Base-by-base conservation (phyloP, 2,888 invertebrate genomes). In the Trissolcus brochymenae region DNA sequence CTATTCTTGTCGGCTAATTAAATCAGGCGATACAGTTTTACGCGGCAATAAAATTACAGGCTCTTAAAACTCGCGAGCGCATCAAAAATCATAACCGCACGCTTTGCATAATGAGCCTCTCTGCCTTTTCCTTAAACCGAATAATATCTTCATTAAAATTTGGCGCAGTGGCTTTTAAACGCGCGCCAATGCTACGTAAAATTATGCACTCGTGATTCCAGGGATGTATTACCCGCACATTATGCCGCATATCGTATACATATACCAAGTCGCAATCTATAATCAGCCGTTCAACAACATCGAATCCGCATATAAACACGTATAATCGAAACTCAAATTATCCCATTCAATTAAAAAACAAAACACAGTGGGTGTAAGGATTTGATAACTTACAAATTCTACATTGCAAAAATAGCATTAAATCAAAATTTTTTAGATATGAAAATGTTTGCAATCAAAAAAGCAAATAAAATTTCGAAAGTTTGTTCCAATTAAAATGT, bases 111-210 rank as follows among this genome's bases (percentile, higher is more conserved):
- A 74, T 74, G 57, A 74, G 56, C 25, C 29, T 50, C 49, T 16
- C 49, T 16, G 19, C 51, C 50, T 35, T 55, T 66, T 68, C 55
- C 60, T 66, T 35, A 56, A 56, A 61, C 57, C 56, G 57, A 59
- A 50, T 76, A 62, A 72, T 67, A 71, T 72, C 65, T 66, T 72
- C 71, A 76, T 71, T 71, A 67, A 76, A 72, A 76, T 76, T 76
- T 72, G 71, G 71, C 55, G 49, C 61, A 71, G 66, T 55, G 61
- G 51, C 54, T 55, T 61, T 57, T 76, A 51, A 62, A 65, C 53
- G 56, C 53, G 56, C 70, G 65, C 46, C 50, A 59, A 55, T 60
- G 68, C 46, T 64, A 62, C 67, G 43, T 64, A 59, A 64, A 68
- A 64, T 70, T 59, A 64, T 57, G 40, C 51, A 51, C 68, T 25